Conservation (phyloP, 2,888 invertebrate genomes). For the Drosophila rellima region DNA sequence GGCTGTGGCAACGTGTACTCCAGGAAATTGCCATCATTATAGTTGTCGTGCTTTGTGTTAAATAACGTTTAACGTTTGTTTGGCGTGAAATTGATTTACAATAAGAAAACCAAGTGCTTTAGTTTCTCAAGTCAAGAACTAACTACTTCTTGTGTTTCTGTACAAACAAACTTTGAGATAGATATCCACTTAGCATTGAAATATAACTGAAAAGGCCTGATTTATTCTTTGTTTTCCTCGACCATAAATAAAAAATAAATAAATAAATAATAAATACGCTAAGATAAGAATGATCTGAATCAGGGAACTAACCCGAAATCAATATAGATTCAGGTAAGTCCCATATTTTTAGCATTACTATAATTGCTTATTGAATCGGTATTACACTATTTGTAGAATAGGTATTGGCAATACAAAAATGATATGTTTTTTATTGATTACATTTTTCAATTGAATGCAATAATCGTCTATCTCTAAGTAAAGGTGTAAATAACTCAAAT, state of each 20-base stretch:
- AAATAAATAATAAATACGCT: too few species aligned
- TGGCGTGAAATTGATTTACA: constrained; percentile 77
- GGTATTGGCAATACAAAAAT: too few species aligned
- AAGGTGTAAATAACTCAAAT: constrained; percentile 13
- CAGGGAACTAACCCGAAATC: too few species aligned
- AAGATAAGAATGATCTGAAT: too few species aligned
- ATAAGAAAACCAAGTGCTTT: constrained; percentile 31
- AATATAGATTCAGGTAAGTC: too few species aligned
- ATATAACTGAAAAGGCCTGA: neutral
- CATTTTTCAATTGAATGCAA: neutral
- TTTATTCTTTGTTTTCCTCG: neutral
- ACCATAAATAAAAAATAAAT: too few species aligned
- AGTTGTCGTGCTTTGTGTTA: constrained; percentile 74
- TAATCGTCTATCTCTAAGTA: too few species aligned
- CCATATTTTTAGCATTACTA: too few species aligned
- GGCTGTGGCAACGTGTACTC: constrained; percentile 70
- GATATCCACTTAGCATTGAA: neutral
- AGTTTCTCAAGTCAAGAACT: neutral
- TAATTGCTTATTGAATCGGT: too few species aligned
- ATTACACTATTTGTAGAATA: too few species aligned
- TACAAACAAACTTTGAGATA: constrained; percentile 4
- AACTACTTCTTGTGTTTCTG: constrained; percentile 1
- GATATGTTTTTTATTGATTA: too few species aligned
- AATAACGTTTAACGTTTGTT: constrained; percentile 79
- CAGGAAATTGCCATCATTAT: constrained; percentile 84